Conservation (phyloP, 2,113 vertebrate species). For the Pachyramphus minor region DNA sequence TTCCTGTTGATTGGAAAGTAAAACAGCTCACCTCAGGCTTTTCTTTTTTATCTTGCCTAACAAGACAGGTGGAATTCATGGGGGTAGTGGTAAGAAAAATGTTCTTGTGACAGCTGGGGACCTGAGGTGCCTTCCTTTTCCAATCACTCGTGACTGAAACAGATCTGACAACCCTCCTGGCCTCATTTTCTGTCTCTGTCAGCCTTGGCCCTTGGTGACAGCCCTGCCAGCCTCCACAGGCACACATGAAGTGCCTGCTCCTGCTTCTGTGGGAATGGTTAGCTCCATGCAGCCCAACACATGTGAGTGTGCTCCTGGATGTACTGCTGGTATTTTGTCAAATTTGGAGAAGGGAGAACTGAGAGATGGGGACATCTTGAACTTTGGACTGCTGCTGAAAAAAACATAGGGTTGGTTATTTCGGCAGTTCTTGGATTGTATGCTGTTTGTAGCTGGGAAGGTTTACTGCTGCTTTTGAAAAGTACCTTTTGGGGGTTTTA, state of each 20-base stretch:
- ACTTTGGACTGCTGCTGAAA: neutral
- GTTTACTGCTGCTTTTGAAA: neutral
- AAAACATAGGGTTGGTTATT: neutral
- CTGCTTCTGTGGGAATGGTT: neutral
- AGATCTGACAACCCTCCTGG: neutral
- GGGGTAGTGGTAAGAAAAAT: neutral
- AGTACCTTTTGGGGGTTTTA: neutral
- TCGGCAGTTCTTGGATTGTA: neutral
- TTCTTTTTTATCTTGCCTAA: neutral
- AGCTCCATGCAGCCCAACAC: accelerated
- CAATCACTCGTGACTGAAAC: neutral
- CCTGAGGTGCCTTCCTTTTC: neutral
- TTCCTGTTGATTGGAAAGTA: neutral
- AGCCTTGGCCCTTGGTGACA: neutral
- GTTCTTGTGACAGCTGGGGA: neutral
- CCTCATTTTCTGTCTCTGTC: neutral
- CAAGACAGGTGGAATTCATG: neutral
- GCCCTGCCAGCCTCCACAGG: neutral
- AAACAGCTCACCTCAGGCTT: neutral
- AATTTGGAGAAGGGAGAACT: neutral
- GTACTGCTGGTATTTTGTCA: neutral
- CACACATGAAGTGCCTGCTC: accelerated
- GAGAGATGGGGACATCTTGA: neutral
- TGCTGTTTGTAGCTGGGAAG: accelerated
- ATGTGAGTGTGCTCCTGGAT: accelerated